Evolutionary conservation across 2,797 vertebrate species (phyloP), one percentile per base, ranked within the genome.

Genomic region (Scleropages formosus): DNA sequence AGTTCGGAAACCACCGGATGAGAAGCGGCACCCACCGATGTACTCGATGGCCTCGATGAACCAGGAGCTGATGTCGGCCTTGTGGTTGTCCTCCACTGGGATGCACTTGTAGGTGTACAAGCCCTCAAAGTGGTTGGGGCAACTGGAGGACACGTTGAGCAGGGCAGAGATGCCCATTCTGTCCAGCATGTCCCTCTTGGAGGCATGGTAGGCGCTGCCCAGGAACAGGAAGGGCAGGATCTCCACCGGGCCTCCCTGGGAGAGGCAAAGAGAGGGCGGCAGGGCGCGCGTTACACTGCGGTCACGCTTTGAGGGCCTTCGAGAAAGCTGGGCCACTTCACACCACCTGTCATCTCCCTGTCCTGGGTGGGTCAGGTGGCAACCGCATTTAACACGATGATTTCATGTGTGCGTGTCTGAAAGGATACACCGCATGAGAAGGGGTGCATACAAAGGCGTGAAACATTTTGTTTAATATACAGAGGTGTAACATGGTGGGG

Each of bases 71-170:
- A 94, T 94, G 84, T 94, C 93, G 56, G 91, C 93, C 78, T 93
- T 94, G 67, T 94, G 93, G 89, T 94, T 94, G 87, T 94, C 93
- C 85, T 94, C 90, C 81, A 94, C 93, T 0, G 93, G 93, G 75
- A 94, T 94, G n/a, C 92, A 93, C 73, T 94, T 94, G 86, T 94
- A 94, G 83, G 90, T 91, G 86, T 94, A 94, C 4, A 79, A 62
- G 8, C 91, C 93, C 80, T 94, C 92, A 0, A 94, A 94, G 82
- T 94, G 93, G 86, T 94, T 94, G 46, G 93, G 93, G 71, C 93
- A 94, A 87, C 93, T 90, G 0, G 92, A 89, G 1, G 93, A 94
- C 74, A 94, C 93, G 64, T 94, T 94, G 31, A 94, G 84, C 75
- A 94, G 72, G 74, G 93, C 93, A 0, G 92, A 92, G 86, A 94